Evolutionary conservation across 2,797 vertebrate species (phyloP).

Genomic region (Myotis findleyi): DNA sequence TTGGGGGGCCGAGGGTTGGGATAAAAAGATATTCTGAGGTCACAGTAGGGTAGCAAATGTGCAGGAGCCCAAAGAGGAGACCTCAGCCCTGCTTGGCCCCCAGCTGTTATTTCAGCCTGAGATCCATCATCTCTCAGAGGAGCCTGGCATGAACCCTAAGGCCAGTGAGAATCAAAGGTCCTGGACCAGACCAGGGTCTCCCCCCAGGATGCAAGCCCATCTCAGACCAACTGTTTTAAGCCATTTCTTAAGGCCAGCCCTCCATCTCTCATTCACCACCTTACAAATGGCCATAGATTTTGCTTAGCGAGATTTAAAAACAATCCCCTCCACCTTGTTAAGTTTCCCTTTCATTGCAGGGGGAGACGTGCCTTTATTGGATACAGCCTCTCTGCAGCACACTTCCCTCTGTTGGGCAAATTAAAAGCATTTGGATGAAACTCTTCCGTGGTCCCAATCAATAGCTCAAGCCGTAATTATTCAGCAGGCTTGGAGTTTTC

Average conservation of each 20-base stretch:
- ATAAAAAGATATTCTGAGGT: background rate
- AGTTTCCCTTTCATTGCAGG: slow-evolving; percentile 40
- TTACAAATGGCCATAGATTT: slow-evolving; percentile 55
- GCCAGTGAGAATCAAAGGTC: background rate
- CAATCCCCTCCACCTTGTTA: slow-evolving; percentile 40
- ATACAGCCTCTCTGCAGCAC: slow-evolving; percentile 46
- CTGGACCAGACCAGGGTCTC: background rate
- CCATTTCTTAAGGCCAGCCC: background rate
- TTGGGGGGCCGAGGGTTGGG: accelerated
- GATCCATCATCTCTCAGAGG: background rate
- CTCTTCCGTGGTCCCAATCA: background rate
- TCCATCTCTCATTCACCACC: background rate
- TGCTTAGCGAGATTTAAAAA: slow-evolving; percentile 51
- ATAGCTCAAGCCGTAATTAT: slow-evolving; percentile 26
- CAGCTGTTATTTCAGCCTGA: background rate
- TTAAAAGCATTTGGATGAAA: slow-evolving; percentile 69
- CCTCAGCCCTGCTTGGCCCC: background rate
- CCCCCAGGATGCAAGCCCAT: background rate
- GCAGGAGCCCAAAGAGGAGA: background rate
- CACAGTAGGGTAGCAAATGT: background rate
- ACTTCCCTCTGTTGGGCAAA: slow-evolving; percentile 57
- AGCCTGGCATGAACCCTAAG: background rate
- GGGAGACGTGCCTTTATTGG: slow-evolving; percentile 35
- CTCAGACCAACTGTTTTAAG: background rate
- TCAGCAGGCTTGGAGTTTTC: slow-evolving; percentile 24